phyloP scores from a whole-genome alignment of 2,888 invertebrate genomes.

The Heliconius ismenius region DNA sequence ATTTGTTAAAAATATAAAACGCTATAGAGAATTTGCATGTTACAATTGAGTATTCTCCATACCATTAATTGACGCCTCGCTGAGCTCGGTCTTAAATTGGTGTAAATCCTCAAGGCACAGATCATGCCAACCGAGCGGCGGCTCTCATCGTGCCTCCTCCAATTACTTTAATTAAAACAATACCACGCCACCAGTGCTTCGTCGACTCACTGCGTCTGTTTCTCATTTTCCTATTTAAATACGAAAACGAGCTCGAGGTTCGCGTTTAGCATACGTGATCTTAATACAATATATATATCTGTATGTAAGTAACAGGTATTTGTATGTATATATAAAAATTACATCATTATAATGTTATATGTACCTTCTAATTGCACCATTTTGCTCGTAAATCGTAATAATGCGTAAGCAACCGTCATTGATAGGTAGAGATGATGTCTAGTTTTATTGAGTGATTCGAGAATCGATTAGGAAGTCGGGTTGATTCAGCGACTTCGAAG shows the following conservation, averaged over 20 bases:
- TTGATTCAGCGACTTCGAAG: slow-evolving; percentile 79
- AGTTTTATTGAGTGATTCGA: slow-evolving; percentile 64
- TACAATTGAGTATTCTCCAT: slow-evolving; percentile 61
- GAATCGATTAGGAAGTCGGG: slow-evolving; percentile 77
- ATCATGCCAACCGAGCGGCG: slow-evolving; percentile 75
- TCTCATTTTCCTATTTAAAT: slow-evolving; percentile 82
- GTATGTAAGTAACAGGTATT: slow-evolving; percentile 50
- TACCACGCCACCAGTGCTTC: slow-evolving; percentile 77
- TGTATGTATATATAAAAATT: neutral
- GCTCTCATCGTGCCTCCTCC: slow-evolving; percentile 79
- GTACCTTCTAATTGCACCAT: neutral
- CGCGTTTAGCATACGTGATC: slow-evolving; percentile 76
- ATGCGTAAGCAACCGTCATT: slow-evolving; percentile 52
- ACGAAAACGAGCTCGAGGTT: slow-evolving; percentile 78
- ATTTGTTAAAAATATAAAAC: slow-evolving; percentile 37
- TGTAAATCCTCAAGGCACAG: slow-evolving; percentile 81
- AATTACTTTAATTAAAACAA: slow-evolving; percentile 83
- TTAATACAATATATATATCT: slow-evolving; percentile 50
- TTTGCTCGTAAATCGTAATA: slow-evolving; percentile 13
- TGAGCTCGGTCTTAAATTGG: slow-evolving; percentile 76
- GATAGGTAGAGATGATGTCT: slow-evolving; percentile 60
- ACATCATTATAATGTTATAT: neutral
- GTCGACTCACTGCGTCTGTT: slow-evolving; percentile 79
- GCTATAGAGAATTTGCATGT: slow-evolving; percentile 48
- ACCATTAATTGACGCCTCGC: slow-evolving; percentile 74